Evolutionary conservation across 2,797 vertebrate genomes (phyloP), one percentile per base, ranked within the genome.

Genomic region (Pyrrhura leucotis): DNA sequence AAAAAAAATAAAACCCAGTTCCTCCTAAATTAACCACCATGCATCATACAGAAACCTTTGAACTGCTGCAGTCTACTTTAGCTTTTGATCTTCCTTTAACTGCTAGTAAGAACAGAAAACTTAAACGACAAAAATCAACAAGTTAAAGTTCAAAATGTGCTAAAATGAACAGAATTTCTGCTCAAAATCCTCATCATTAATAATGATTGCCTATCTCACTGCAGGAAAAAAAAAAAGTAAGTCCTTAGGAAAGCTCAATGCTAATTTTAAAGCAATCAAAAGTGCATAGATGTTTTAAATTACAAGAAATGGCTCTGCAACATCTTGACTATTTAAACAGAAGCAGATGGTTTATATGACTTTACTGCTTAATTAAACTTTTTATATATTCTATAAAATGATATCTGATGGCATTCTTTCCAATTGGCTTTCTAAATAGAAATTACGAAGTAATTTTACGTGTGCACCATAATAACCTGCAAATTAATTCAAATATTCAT

Each of bases 321-420:
- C 84, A 95, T 89, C 66, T 96, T 91, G 87, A 71, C 87, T 94
- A 76, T 87, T 93, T 89, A 82, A 66, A 90, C 16, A 95, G 85
- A 91, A 75, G 63, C 89, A 97, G 89, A 94, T 90, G 71, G 71
- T 40, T 95, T 96, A 73, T 58, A 86, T 83, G 31, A 51, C 61
- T 94, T 95, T 92, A 92, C 50, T 92, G 58, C 47, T 92, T 96
- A 95, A 96, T 96, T 96, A 96, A 96, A 77, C 29, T 89, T 89
- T 86, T 88, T 61, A 73, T 85, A 79, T 50, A 84, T 58, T 85
- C 66, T 66, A 54, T 71, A 90, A 95, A 97, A 95, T 84, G 9
- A 39, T 74, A 79, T 68, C 53, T 78, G 68, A 85, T 83, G 54
- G 25, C 40, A 71, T 77, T 76, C 69, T 81, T 86, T 94, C 50